These are phyloP conservation scores for Microctenopoma lineatum DNA, from an alignment of 2,797 vertebrate species.

Conservation along the genomic window DNA sequence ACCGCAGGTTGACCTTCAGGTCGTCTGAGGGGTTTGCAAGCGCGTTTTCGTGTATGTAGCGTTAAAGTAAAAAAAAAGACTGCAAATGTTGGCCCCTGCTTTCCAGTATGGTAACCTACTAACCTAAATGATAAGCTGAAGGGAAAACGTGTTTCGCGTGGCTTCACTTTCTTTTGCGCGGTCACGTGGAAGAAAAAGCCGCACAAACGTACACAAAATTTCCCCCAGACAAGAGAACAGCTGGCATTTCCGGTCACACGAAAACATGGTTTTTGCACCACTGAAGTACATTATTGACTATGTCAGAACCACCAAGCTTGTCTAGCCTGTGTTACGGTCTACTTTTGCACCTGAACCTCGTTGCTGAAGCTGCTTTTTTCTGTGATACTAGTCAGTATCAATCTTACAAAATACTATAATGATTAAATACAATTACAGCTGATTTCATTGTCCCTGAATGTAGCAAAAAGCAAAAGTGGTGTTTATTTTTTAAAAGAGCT, in stretches of 20 bases:
- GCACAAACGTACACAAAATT: not conserved
- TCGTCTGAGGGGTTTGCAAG: constrained; percentile 36
- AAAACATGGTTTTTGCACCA: not conserved
- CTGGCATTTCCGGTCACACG: too few species aligned
- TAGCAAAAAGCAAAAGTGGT: too few species aligned
- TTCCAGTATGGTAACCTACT: not conserved
- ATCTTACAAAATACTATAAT: too few species aligned
- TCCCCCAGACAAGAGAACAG: not conserved
- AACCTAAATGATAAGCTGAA: not conserved
- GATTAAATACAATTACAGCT: too few species aligned
- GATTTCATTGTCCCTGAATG: too few species aligned
- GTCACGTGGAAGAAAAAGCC: constrained; percentile 22
- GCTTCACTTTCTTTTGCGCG: constrained; percentile 26
- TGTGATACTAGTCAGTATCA: too few species aligned
- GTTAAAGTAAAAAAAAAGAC: not conserved
- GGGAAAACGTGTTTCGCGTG: not conserved
- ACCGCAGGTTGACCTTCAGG: not conserved
- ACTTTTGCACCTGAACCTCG: too few species aligned
- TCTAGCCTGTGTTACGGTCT: too few species aligned
- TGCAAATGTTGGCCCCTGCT: rapidly evolving
- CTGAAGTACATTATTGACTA: too few species aligned
- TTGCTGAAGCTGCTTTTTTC: too few species aligned
- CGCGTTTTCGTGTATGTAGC: not conserved
- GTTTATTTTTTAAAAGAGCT: too few species aligned
- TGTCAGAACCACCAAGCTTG: too few species aligned